Conservation (phyloP, 2,113 vertebrate genomes). For the Litocranius walleri region DNA sequence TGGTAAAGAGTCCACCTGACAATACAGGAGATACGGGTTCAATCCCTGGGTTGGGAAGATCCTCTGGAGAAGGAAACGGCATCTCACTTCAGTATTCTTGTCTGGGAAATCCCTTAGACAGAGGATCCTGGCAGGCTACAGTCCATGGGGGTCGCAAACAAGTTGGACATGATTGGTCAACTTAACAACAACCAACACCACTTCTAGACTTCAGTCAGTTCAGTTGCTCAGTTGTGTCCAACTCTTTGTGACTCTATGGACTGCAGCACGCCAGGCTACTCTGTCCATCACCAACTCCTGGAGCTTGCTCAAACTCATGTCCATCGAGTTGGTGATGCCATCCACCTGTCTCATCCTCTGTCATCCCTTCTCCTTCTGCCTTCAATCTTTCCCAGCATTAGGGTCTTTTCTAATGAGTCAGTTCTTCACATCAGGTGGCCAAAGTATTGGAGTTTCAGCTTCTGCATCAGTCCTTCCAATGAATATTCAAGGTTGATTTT, state of each 20-base stretch:
- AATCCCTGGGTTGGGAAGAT: neutral
- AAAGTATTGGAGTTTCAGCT: neutral
- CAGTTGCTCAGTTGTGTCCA: neutral
- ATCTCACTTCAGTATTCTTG: neutral
- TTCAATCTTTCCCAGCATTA: neutral
- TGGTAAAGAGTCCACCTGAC: neutral
- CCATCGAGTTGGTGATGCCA: neutral
- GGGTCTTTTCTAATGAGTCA: neutral
- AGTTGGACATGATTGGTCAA: neutral
- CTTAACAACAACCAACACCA: neutral
- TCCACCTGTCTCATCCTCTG: neutral
- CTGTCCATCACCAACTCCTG: neutral
- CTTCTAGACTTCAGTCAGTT: neutral
- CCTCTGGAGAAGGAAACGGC: neutral
- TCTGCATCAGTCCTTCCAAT: rapidly evolving
- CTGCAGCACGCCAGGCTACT: neutral
- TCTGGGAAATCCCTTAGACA: neutral
- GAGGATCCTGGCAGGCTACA: neutral
- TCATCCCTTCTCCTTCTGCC: neutral
- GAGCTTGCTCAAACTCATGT: neutral
- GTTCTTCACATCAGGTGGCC: neutral
- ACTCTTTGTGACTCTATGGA: neutral
- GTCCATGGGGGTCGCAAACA: neutral
- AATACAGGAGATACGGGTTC: rapidly evolving
- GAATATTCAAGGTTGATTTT: neutral